Evolutionary conservation across 2,113 vertebrate genomes (phyloP), one percentile per base, ranked within the genome.

Genomic region (Malurus elegans): DNA sequence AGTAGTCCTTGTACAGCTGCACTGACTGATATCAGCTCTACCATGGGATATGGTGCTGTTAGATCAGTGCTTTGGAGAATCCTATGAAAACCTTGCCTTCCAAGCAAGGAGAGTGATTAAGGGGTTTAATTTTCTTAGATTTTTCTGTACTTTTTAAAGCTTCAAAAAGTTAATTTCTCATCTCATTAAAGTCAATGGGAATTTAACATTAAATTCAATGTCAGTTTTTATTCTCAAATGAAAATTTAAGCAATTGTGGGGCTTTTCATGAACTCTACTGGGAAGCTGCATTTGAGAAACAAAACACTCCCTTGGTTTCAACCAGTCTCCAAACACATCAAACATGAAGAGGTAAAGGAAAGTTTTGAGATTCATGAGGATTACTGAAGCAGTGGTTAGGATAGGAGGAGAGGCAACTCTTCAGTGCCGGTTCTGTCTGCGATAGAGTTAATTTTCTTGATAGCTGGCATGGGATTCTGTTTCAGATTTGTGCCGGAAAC

Each of bases 91-190:
- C 6, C 9, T 72, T 53, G 10, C 2, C 19, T 86, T 60, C 50
- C 36, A 58, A 89, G 19, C 2, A 38, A 66, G 9, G 54, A 32
- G 12, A 48, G 15, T 58, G n/a, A 53, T 72, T 47, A 70, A 72
- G 7, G 11, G 3, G 6, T 1, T 2, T 73, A 11, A 38, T 65
- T 65, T 20, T 23, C 18, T 48, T 36, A 17, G 4, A 1, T 5
- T 36, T 20, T 31, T 23, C 36, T 19, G 12, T 40, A 25, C 29
- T 18, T 1, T 44, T 58, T 80, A 36, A 51, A 56, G 13, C 5
- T 16, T 42, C 20, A 32, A 36, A 16, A 16, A 4, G 4, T 5
- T 89, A 2, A 26, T 54, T 89, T 81, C 28, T 79, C 12, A 32
- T 93, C 36, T 85, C n/a, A 71, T 64, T 56, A 70, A 86, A 81